phyloP scores from a whole-genome alignment of 2,797 vertebrate genomes.

The Macropodus opercularis region DNA sequence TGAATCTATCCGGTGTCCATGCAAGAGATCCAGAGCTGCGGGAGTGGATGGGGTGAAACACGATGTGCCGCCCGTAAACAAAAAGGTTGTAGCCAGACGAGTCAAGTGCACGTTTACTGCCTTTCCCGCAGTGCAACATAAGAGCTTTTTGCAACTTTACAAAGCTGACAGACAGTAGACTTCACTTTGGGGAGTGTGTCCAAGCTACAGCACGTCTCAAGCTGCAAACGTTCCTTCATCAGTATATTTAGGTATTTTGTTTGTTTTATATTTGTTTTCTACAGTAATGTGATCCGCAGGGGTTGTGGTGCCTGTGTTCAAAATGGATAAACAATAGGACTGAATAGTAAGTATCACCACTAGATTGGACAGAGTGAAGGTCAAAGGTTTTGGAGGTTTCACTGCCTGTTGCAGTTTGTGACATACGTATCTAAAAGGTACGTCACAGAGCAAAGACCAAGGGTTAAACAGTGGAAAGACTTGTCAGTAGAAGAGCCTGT shows the following conservation, averaged over 20 bases:
- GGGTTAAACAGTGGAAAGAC: slow-evolving; percentile 5
- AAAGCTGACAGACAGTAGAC: slow-evolving; percentile 36
- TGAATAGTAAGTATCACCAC: not conserved
- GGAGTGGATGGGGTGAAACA: slow-evolving; percentile 39
- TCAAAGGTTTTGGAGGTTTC: too few species aligned
- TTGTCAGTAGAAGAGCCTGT: not conserved
- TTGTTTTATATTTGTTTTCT: too few species aligned
- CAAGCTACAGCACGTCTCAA: not conserved
- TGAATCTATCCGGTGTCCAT: too few species aligned
- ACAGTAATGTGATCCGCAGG: not conserved
- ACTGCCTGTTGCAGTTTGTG: not conserved
- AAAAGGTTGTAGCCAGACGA: slow-evolving; percentile 9
- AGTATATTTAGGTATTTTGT: too few species aligned
- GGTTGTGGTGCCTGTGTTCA: not conserved
- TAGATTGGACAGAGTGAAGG: not conserved
- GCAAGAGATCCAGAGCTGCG: slow-evolving; percentile 6
- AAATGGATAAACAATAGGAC: not conserved
- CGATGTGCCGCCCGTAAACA: slow-evolving; percentile 31
- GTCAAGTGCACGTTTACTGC: slow-evolving; percentile 10
- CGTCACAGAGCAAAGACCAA: slow-evolving; percentile 11
- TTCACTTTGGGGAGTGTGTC: slow-evolving; percentile 3
- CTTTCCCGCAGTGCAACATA: slow-evolving; percentile 11
- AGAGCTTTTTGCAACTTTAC: slow-evolving; percentile 33
- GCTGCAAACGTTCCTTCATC: too few species aligned
- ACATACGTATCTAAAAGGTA: not conserved